These are phyloP conservation scores for Sphaerophoria taeniata DNA, from an alignment of 2,888 invertebrate species.

Conservation along the genomic window DNA sequence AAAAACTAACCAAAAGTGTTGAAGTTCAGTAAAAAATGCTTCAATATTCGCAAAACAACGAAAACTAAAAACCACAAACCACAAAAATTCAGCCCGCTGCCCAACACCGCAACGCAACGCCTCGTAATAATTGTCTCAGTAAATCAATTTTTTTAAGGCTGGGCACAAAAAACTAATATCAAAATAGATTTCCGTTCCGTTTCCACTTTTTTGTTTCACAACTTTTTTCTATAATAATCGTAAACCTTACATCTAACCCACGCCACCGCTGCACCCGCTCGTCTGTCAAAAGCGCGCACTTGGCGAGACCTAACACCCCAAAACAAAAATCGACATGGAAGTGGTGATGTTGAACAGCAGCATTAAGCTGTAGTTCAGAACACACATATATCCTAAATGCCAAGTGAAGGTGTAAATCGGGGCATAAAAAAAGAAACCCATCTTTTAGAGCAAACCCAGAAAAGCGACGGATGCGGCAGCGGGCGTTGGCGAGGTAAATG, in stretches of 20 bases:
- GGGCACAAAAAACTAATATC: conserved; percentile 69
- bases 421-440: conserved; percentile 57
- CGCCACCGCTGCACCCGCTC: conserved; percentile 32
- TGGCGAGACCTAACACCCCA: conserved; percentile 51
- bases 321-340: conserved; percentile 14
- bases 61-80: no score
- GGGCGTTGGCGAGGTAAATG: conserved; percentile 31
- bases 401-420: conserved; percentile 67
- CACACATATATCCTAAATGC: conserved; percentile 72
- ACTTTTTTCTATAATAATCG: conserved; percentile 65
- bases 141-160: conserved; percentile 71
- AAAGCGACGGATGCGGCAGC: conserved; percentile 21
- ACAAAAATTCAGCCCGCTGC: background rate
- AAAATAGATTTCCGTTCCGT: conserved; percentile 68
- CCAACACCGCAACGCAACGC: background rate
- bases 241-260: conserved; percentile 69
- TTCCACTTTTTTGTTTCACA: conserved; percentile 52
- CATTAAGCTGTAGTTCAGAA: conserved; percentile 17
- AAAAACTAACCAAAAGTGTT: no score
- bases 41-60: no score
- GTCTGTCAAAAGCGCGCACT: conserved; percentile 60
- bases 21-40: no score
- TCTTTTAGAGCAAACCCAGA: conserved; percentile 22
- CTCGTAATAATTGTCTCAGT: conserved; percentile 67
- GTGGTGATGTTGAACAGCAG: conserved; percentile 60